These are phyloP conservation scores for Amblyopsis hoosieri DNA, from an alignment of 2,797 vertebrate genomes.

Conservation along the genomic window DNA sequence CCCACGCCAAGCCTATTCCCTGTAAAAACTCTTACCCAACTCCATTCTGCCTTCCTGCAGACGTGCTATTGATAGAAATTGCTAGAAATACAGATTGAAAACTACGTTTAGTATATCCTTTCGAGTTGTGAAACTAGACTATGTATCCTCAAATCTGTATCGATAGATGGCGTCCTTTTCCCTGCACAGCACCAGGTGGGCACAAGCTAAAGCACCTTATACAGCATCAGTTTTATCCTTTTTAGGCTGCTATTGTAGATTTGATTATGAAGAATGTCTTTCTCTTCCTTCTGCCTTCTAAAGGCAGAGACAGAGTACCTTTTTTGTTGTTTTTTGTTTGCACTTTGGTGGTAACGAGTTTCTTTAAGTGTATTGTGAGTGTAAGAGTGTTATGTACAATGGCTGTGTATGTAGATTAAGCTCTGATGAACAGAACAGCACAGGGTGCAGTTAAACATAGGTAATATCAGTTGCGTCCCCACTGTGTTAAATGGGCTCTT, in stretches of 20 bases:
- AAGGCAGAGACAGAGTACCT: conserved; percentile 73
- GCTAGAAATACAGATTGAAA: conserved; percentile 48
- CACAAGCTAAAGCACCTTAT: conserved; percentile 99
- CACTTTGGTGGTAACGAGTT: conserved; percentile 90
- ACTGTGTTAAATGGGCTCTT: conserved; percentile 33
- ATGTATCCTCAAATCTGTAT: conserved; percentile 56
- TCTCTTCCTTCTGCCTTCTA: conserved; percentile 67
- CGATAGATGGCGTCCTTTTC: conserved; percentile 34
- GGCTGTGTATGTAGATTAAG: conserved; percentile 82
- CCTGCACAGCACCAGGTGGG: conserved; percentile 62
- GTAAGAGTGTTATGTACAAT: conserved; percentile 56
- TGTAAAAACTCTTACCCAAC: background rate
- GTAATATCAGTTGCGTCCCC: conserved; percentile 45
- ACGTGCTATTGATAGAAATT: conserved; percentile 58
- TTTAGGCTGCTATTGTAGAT: conserved; percentile 99
- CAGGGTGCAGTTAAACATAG: conserved; percentile 77
- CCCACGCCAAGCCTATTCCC: conserved; percentile 12
- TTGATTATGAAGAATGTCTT: conserved; percentile 97
- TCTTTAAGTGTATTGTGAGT: conserved; percentile 86
- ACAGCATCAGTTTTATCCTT: conserved; percentile 82
- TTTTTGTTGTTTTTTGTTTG: conserved; percentile 77
- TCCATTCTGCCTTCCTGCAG: conserved; percentile 60
- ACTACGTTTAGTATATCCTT: conserved; percentile 49
- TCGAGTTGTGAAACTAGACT: conserved; percentile 48
- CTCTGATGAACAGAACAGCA: conserved; percentile 76